Evolutionary conservation across 2,888 invertebrate species (phyloP).

Genomic region (Cremastobaeus sp.): DNA sequence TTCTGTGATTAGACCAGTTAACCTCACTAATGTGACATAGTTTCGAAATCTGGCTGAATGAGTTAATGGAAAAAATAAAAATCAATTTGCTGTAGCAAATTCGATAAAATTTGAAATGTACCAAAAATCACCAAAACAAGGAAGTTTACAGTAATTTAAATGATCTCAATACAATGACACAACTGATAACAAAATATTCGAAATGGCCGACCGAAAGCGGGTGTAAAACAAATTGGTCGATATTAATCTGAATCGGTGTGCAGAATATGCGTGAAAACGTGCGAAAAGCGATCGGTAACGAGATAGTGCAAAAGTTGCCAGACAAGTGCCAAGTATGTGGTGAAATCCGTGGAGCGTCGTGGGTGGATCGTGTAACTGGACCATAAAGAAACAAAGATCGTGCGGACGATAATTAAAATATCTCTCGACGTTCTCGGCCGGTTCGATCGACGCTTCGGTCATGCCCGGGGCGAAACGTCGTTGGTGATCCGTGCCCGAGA

Average conservation of each 20-base stretch:
- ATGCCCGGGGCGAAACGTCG: slow-evolving; percentile 73
- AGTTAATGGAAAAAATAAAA: no score
- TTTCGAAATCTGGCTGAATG: no score
- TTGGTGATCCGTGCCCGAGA: slow-evolving; percentile 72
- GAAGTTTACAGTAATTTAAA: no score
- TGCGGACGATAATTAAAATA: slow-evolving; percentile 73
- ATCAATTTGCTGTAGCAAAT: no score
- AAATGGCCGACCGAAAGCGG: neutral
- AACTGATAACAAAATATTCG: no score
- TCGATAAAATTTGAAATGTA: no score
- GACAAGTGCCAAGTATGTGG: slow-evolving; percentile 30
- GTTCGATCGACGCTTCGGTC: slow-evolving; percentile 70
- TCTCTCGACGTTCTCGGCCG: slow-evolving; percentile 65
- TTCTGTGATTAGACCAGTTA: no score
- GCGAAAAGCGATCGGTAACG: slow-evolving; percentile 45
- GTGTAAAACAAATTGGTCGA: slow-evolving; percentile 16
- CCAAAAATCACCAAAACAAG: no score
- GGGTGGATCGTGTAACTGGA: slow-evolving; percentile 61
- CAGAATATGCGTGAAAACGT: slow-evolving; percentile 46
- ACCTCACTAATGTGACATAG: no score
- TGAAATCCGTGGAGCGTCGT: slow-evolving; percentile 40
- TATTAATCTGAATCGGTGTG: slow-evolving; percentile 8
- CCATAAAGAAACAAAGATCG: slow-evolving; percentile 66
- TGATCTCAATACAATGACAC: no score
- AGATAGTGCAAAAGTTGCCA: slow-evolving; percentile 46